Evolutionary conservation across 2,888 invertebrate genomes (phyloP).

Genomic region (Drosophila leonis): DNA sequence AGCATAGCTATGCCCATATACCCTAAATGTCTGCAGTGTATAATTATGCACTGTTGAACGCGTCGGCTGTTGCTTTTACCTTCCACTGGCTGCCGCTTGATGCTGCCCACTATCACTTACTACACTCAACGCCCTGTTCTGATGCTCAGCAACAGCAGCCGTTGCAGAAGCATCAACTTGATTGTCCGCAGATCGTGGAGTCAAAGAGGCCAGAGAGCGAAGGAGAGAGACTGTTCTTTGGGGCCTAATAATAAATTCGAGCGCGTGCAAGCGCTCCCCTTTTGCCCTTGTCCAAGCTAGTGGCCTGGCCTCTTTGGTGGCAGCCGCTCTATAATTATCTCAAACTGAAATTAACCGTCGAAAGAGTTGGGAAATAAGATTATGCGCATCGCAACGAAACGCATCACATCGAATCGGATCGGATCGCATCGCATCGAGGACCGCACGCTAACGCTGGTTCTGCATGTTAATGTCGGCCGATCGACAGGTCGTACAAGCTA

Average conservation of each 20-base stretch:
- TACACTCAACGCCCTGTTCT: slow-evolving; percentile 77
- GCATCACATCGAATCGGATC: slow-evolving; percentile 29
- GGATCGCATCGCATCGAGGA: slow-evolving; percentile 28
- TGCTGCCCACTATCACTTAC: slow-evolving; percentile 78
- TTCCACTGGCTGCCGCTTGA: slow-evolving; percentile 24
- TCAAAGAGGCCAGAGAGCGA: not conserved
- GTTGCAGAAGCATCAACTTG: slow-evolving; percentile 65
- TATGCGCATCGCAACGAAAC: slow-evolving; percentile 69
- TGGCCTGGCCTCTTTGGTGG: slow-evolving; percentile 60
- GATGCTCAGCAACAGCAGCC: slow-evolving; percentile 46
- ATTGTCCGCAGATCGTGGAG: slow-evolving; percentile 46
- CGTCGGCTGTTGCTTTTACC: slow-evolving; percentile 26
- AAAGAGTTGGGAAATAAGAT: slow-evolving; percentile 77
- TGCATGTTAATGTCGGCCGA: slow-evolving; percentile 61
- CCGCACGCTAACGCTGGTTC: slow-evolving; percentile 44
- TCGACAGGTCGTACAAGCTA: slow-evolving; percentile 31
- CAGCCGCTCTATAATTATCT: slow-evolving; percentile 84
- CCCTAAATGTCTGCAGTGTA: slow-evolving; percentile 34
- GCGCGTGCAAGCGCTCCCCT: slow-evolving; percentile 79
- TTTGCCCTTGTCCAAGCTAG: slow-evolving; percentile 7
- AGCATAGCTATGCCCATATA: slow-evolving; percentile 16
- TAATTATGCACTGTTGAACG: slow-evolving; percentile 64
- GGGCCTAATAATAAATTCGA: slow-evolving; percentile 81
- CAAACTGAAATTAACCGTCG: slow-evolving; percentile 84
- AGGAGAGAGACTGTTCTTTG: slow-evolving; percentile 1